Base-by-base conservation (phyloP, 2,113 vertebrate genomes). In the Oceanodroma tethys region DNA sequence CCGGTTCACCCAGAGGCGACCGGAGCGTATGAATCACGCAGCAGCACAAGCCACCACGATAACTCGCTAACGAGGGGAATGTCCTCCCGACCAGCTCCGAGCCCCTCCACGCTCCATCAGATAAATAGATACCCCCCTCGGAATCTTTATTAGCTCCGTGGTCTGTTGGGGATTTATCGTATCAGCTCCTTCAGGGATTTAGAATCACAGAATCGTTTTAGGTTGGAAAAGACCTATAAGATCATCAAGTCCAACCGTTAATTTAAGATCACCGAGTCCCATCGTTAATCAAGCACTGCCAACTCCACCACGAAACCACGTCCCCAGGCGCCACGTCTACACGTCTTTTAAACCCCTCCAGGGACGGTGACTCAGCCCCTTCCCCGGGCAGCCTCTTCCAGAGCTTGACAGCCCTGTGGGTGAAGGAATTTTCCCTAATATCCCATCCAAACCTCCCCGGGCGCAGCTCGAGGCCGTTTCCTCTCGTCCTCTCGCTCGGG, bases 201-300 rank as follows among this genome's bases (percentile, higher is more conserved):
- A 23, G 40, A 43, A 42, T 42, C 40, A 13, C 4, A 10, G 38
- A 30, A 42, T 15, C 13, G 0, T 30, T 30, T 47, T 47, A 20
- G 45, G 45, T 47, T 15, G 50, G 45, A 45, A 52, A 52, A 32
- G 11, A 32, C 17, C 29, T 19, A 55, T 23, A 9, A 30, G 48
- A 5, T 36, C 9, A 22, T 21, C 50, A 14, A 14, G 13, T 32
- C 7, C 6, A 0, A 11, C 5, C 5, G 0, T 43, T 15, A 30
- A 22, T 9, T n/a, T 23, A 9, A 30, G 48, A 5, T 36, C 9
- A 22, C 14, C 50, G 13, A 14, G 13, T 32, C 7, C 6, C 1
- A 11, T 7, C 5, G 0, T 43, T 15, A 30, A 22, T 9, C 63
- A 15, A 32, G 11, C 16, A 6, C 58, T 2, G 11, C 58, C 34